These are phyloP conservation scores for Meloidogyne exigua DNA, from an alignment of 1,140 invertebrate genomes.

Conservation along the genomic window DNA sequence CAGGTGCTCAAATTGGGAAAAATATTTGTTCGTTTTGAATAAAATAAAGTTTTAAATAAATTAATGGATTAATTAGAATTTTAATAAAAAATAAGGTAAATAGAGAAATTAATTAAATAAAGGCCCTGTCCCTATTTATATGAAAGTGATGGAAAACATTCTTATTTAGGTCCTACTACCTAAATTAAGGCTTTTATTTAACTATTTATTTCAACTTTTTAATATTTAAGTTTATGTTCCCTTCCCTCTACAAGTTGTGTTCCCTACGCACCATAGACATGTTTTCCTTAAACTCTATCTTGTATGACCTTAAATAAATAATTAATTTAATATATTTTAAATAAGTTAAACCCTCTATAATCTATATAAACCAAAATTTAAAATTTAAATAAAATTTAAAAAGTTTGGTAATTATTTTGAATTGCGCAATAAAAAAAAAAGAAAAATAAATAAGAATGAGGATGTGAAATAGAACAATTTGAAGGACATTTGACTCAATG, in stretches of 20 bases:
- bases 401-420: background rate
- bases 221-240: too few species aligned
- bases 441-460: background rate
- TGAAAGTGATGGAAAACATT: too few species aligned
- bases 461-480: background rate
- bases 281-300: background rate
- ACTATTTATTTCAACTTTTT: too few species aligned
- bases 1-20: background rate
- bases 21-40: too few species aligned
- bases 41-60: too few species aligned
- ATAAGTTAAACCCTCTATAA: background rate
- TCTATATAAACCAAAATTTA: background rate
- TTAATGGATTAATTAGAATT: too few species aligned
- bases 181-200: too few species aligned
- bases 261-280: background rate
- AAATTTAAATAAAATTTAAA: background rate
- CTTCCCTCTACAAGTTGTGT: background rate
- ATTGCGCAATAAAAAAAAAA: background rate
- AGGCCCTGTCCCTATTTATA: too few species aligned
- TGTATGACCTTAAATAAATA: background rate
- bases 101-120: too few species aligned
- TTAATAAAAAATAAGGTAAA: too few species aligned
- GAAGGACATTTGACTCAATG: constrained; percentile 2
- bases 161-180: too few species aligned
- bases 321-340: background rate